These are phyloP conservation scores for Enteromius afrohamiltoni DNA, from an alignment of 2,797 vertebrate genomes.

Conservation along the genomic window DNA sequence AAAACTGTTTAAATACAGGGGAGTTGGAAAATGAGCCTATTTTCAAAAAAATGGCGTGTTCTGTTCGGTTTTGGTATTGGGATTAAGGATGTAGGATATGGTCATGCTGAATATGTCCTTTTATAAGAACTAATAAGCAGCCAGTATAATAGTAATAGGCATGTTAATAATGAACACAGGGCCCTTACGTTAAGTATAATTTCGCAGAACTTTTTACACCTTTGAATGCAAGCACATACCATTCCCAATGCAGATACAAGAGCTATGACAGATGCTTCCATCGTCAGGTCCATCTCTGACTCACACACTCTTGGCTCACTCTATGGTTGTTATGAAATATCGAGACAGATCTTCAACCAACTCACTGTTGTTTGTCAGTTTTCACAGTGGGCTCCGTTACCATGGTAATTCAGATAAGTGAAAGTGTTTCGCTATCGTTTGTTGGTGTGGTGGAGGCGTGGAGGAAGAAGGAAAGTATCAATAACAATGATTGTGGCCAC, in stretches of 20 bases:
- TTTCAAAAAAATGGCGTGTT: no score
- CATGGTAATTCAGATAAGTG: slow-evolving; percentile 79
- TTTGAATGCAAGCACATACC: slow-evolving; percentile 3
- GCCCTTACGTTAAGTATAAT: background rate
- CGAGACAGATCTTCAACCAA: slow-evolving; percentile 70
- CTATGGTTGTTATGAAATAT: slow-evolving; percentile 69
- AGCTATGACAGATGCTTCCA: slow-evolving; percentile 49
- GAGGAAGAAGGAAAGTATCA: slow-evolving; percentile 48
- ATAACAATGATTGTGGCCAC: slow-evolving; percentile 66
- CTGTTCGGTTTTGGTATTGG: background rate
- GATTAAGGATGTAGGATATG: background rate
- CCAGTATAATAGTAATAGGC: background rate
- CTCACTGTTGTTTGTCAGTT: slow-evolving; percentile 68
- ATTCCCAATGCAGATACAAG: slow-evolving; percentile 3
- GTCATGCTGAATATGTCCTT: background rate
- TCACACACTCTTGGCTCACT: slow-evolving; percentile 45
- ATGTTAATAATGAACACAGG: background rate
- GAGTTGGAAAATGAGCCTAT: no score
- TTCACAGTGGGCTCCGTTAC: slow-evolving; percentile 76
- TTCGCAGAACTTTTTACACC: background rate
- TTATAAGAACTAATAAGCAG: no score
- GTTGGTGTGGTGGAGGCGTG: slow-evolving; percentile 46
- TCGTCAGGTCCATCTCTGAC: slow-evolving; percentile 35
- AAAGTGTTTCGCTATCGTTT: slow-evolving; percentile 50
- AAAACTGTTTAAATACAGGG: no score